Evolutionary conservation across 2,797 vertebrate genomes (phyloP), one percentile per base, ranked within the genome.

Genomic region (Zalophus californianus): DNA sequence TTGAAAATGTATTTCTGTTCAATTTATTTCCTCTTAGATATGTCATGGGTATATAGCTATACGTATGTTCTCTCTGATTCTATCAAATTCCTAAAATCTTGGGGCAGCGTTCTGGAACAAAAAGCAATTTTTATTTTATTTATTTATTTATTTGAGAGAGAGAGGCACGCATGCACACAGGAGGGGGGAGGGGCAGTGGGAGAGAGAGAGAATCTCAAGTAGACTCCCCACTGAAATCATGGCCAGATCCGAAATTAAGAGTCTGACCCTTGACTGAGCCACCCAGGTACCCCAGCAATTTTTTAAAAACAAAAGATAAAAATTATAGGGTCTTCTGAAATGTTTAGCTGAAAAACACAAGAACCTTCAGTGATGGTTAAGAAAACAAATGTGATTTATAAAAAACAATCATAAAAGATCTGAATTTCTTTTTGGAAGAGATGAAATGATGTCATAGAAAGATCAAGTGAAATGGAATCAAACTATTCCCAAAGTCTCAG

Each of bases 1-100:
- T 68, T 94, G 16, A 60, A 96, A 89, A 91, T 75, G 52, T 44
- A 86, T 83, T 86, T 79, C 50, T 89, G 48, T 70, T 50, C 79
- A 90, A 58, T 92, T 48, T 70, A 91, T 64, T 66, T 73, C 86
- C 23, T 93, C 48, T 38, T 66, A 80, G 11, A 82, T 83, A 41
- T 29, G 66, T 15, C 32, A 4, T 78, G 7, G 54, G 20, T 91
- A 85, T 86, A 79, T 8, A 82, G 62, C 88, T 91, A 48, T 44
- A 86, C 11, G 20, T 60, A 72, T 14, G 56, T 27, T 82, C 29
- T 92, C 16, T 73, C 44, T 93, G 68, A 91, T 86, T 29, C 21
- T 91, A 72, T 62, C 83, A 91, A 85, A 95, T 66, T 94, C 48
- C 79, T 95, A 93, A 97, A 93, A 82, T 72, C 72, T 80, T 70